Conservation (phyloP, 2,888 invertebrate species). For the Chrysina gloriosa region DNA sequence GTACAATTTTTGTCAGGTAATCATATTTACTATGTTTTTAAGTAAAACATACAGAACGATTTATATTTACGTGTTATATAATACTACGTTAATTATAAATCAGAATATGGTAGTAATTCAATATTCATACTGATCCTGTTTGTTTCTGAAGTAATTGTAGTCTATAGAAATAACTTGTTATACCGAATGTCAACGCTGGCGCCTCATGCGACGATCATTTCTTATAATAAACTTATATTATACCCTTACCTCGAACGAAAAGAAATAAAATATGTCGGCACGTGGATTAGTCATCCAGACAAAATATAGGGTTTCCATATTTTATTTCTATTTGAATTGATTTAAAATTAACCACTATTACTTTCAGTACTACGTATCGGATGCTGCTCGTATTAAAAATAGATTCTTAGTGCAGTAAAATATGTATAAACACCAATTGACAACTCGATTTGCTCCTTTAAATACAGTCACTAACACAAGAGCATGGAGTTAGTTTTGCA, state of each 20-base stretch:
- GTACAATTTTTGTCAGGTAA: too few species aligned
- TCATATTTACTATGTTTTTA: not conserved
- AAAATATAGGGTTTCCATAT: conserved; percentile 9
- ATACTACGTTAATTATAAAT: not conserved
- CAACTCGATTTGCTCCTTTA: not conserved
- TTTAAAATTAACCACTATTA: not conserved
- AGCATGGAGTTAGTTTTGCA: too few species aligned
- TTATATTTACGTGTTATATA: not conserved
- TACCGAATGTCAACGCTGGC: not conserved
- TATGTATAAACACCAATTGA: not conserved
- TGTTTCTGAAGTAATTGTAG: not conserved
- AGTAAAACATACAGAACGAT: not conserved
- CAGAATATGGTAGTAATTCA: not conserved
- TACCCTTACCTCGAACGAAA: not conserved
- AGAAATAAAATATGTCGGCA: conserved; percentile 5
- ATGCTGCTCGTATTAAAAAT: not conserved
- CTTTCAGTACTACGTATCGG: not conserved
- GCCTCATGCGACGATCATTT: conserved; percentile 2
- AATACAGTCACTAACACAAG: too few species aligned
- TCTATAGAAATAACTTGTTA: not conserved
- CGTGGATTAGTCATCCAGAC: conserved; percentile 17
- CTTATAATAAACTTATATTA: conserved; percentile 2
- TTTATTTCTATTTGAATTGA: conserved; percentile 12
- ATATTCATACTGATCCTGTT: not conserved
- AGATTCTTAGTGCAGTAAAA: not conserved